These are phyloP conservation scores for Cremastobaeus sp. DNA, from an alignment of 2,888 invertebrate genomes.

Conservation along the genomic window DNA sequence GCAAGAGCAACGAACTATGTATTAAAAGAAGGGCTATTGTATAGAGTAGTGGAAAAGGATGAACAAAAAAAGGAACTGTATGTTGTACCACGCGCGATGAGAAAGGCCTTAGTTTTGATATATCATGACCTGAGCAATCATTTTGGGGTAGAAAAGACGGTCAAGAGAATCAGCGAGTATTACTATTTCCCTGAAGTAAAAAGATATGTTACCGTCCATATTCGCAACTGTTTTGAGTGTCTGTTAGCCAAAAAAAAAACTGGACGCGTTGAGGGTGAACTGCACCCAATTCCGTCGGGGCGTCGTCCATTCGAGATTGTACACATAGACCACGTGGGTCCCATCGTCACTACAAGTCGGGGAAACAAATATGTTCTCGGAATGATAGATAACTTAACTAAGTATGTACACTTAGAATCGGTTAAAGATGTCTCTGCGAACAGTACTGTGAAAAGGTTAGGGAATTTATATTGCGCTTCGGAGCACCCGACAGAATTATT, in stretches of 20 bases:
- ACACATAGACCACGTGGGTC: background rate
- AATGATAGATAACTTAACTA: background rate
- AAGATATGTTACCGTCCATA: slow-evolving; percentile 2
- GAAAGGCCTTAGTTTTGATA: slow-evolving; percentile 11
- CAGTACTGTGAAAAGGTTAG: background rate
- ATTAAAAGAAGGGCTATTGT: slow-evolving; percentile 14
- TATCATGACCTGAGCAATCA: slow-evolving; percentile 15
- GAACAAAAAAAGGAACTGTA: background rate
- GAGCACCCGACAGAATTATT: background rate
- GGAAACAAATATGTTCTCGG: background rate
- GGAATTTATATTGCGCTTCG: background rate
- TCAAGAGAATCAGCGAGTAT: background rate
- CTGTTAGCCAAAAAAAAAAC: slow-evolving; percentile 1
- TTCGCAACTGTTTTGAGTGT: slow-evolving; percentile 6
- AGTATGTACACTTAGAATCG: background rate
- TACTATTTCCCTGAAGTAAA: slow-evolving; percentile 12
- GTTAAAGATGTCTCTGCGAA: background rate
- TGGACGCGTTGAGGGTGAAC: background rate
- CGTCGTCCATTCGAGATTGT: background rate
- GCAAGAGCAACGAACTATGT: background rate
- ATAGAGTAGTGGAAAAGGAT: background rate
- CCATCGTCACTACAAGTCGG: background rate
- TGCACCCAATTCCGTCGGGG: background rate
- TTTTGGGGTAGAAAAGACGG: slow-evolving; percentile 7
- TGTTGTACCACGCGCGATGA: slow-evolving; percentile 9